phyloP scores from a whole-genome alignment of 1,140 invertebrate genomes.

The Hypsibius dujardini region DNA sequence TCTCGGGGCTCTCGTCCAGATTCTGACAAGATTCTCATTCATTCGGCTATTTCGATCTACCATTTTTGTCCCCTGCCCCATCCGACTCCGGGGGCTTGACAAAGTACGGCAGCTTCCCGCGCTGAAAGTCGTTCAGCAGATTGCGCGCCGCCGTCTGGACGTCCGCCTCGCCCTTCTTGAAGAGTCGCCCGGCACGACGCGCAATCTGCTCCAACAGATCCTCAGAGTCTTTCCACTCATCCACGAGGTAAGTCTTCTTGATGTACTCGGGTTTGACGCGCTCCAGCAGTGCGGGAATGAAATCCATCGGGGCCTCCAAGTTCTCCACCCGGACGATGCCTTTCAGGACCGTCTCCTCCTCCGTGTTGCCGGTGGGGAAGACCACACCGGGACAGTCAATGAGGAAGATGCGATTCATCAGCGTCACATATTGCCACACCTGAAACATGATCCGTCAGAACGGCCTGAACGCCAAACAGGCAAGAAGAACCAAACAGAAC shows the following conservation, averaged over 20 bases:
- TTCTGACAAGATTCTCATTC: too few species aligned
- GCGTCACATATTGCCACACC: slow-evolving; percentile 93
- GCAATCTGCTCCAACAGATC: slow-evolving; percentile 88
- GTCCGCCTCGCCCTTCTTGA: slow-evolving; percentile 88
- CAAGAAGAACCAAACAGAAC: neutral
- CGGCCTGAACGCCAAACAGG: neutral
- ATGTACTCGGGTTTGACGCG: slow-evolving; percentile 78
- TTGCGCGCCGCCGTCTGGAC: slow-evolving; percentile 68
- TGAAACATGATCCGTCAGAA: slow-evolving; percentile 21
- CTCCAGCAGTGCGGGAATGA: slow-evolving; percentile 65
- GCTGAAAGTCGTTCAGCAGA: slow-evolving; percentile 95
- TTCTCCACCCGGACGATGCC: slow-evolving; percentile 69
- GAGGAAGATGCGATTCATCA: slow-evolving; percentile 85
- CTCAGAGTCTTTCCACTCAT: slow-evolving; percentile 46
- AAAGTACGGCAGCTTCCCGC: slow-evolving; percentile 89
- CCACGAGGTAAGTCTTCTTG: slow-evolving; percentile 70
- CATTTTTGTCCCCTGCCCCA: neutral
- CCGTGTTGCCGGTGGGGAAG: slow-evolving; percentile 67
- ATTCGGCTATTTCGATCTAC: neutral
- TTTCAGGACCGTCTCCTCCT: slow-evolving; percentile 88
- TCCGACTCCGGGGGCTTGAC: slow-evolving; percentile 47
- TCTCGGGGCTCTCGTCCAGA: too few species aligned
- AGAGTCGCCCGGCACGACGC: slow-evolving; percentile 60
- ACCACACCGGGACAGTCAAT: slow-evolving; percentile 99
- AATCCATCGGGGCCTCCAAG: slow-evolving; percentile 81